phyloP scores from a whole-genome alignment of 2,888 invertebrate species.

The Oeneis ivallda region DNA sequence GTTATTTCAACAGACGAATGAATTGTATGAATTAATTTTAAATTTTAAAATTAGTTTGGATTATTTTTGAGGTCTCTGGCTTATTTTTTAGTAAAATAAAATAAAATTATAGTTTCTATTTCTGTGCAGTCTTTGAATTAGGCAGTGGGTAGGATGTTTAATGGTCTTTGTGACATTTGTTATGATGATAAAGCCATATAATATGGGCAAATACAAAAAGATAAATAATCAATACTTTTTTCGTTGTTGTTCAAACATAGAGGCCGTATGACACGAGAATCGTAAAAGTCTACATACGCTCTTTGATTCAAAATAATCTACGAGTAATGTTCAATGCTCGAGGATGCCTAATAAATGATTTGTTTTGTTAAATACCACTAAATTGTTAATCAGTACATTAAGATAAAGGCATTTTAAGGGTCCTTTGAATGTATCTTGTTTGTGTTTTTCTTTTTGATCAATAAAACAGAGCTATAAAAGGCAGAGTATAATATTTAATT shows the following conservation, averaged over 20 bases:
- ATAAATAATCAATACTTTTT: background rate
- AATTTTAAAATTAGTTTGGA: too few species aligned
- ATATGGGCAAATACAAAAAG: too few species aligned
- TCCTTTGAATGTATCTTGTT: slow-evolving; percentile 11
- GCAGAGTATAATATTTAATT: background rate
- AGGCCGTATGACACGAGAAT: slow-evolving; percentile 35
- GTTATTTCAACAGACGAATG: too few species aligned
- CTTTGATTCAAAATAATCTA: slow-evolving; percentile 41
- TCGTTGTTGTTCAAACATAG: background rate
- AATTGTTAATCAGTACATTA: slow-evolving; percentile 28
- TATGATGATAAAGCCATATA: too few species aligned
- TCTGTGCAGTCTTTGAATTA: too few species aligned
- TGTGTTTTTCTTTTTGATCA: background rate
- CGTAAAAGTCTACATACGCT: slow-evolving; percentile 41
- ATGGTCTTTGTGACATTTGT: too few species aligned
- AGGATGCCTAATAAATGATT: slow-evolving; percentile 26
- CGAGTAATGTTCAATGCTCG: slow-evolving; percentile 38
- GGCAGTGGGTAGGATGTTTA: too few species aligned
- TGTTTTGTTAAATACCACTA: slow-evolving; percentile 29
- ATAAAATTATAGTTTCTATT: too few species aligned
- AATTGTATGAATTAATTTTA: too few species aligned
- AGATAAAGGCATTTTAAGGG: slow-evolving; percentile 15
- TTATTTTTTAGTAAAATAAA: too few species aligned
- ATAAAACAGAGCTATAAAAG: background rate
- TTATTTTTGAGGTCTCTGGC: too few species aligned